Percentiles rank a stretch among this genome's conserved stretches.
Evolutionary conservation across 1,140 invertebrate species (phyloP).

Genomic region (Drosophila pruinosa): DNA sequence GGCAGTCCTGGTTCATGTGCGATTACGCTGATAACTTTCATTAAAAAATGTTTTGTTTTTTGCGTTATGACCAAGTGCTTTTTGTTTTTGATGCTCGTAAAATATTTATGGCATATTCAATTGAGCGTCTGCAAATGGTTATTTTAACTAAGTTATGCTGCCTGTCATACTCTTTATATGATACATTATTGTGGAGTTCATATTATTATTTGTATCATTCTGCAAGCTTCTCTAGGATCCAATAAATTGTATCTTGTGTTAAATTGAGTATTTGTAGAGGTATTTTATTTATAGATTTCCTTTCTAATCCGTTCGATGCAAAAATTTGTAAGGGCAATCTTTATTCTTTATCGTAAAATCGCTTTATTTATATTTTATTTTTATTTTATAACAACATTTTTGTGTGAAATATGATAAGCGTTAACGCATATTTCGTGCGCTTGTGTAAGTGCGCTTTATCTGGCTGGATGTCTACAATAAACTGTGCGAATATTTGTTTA

Average conservation of each 20-base stretch:
- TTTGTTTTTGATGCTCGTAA: constrained; percentile 34
- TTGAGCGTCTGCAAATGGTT: constrained; percentile 36
- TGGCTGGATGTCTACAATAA: neutral
- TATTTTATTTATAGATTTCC: too few relatives aligned
- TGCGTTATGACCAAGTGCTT: constrained; percentile 13
- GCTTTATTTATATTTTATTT: neutral
- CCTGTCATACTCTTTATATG: too few relatives aligned
- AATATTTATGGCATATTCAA: constrained; percentile 69
- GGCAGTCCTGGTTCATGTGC: neutral
- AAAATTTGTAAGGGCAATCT: constrained; percentile 24
- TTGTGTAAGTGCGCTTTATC: neutral
- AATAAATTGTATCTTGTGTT: too few relatives aligned
- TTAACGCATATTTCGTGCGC: constrained; percentile 10
- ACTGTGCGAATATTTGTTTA: constrained; percentile 15
- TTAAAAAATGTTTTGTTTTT: constrained; percentile 42
- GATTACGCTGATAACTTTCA: constrained; percentile 63
- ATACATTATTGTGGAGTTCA: too few relatives aligned
- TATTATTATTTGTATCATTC: too few relatives aligned
- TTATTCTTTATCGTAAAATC: neutral
- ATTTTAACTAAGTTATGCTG: neutral
- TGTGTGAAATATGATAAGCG: constrained; percentile 44
- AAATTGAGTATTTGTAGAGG: too few relatives aligned
- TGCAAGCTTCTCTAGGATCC: too few relatives aligned
- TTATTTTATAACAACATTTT: constrained; percentile 7
- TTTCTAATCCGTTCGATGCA: neutral